Evolutionary conservation across 2,888 invertebrate genomes (phyloP).

Genomic region (Corbicula japonica): DNA sequence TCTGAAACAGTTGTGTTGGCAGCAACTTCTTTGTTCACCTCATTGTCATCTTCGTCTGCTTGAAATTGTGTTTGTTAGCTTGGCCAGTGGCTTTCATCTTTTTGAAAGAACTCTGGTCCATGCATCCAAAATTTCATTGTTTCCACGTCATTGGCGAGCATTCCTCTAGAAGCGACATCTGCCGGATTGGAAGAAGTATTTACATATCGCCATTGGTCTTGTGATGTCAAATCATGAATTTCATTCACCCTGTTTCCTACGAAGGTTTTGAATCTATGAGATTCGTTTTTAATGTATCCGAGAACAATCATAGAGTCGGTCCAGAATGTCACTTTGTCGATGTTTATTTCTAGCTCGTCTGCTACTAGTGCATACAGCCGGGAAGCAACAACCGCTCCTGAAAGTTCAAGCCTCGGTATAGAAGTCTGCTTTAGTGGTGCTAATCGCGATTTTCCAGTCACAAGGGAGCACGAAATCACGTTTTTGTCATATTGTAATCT

Average conservation of each 20-base stretch:
- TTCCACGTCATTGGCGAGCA: background rate
- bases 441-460: slow-evolving; percentile 51
- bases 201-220: slow-evolving; percentile 48
- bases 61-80: background rate
- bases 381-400: slow-evolving; percentile 38
- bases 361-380: slow-evolving; percentile 34
- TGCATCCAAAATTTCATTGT: slow-evolving; percentile 26
- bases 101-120: slow-evolving; percentile 39
- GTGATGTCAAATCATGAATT: slow-evolving; percentile 35
- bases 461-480: slow-evolving; percentile 12
- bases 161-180: slow-evolving; percentile 40
- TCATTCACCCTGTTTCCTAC: slow-evolving; percentile 38
- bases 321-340: slow-evolving; percentile 45
- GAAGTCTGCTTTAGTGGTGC: slow-evolving; percentile 45
- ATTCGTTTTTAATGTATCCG: slow-evolving; percentile 46
- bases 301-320: slow-evolving; percentile 50
- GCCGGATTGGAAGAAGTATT: slow-evolving; percentile 40
- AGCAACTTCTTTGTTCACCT: slow-evolving; percentile 31
- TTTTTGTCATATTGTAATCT: slow-evolving; percentile 30
- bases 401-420: slow-evolving; percentile 37
- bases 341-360: slow-evolving; percentile 33
- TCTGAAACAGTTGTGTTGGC: slow-evolving; percentile 14
- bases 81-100: slow-evolving; percentile 29
- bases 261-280: slow-evolving; percentile 53
- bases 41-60: slow-evolving; percentile 22